These are phyloP conservation scores for Sebastiscus albofasciatus DNA, from an alignment of 2,797 vertebrate genomes.

Conservation along the genomic window DNA sequence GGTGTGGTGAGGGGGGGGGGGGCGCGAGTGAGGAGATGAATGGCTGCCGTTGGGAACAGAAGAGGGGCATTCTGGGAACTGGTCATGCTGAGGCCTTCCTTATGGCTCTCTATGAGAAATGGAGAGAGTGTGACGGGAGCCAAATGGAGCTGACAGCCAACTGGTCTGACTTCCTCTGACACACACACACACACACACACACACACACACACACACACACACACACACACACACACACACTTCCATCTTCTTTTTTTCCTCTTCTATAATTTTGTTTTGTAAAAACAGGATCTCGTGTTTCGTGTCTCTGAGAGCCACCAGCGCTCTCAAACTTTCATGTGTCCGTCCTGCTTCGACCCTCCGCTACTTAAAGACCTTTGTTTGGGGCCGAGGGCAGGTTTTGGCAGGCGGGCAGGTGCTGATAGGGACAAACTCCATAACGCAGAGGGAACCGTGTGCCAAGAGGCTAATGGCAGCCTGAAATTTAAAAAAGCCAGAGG, in stretches of 20 bases:
- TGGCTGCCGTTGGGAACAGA: conserved; percentile 35
- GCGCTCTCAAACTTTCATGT: conserved; percentile 73
- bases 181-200: conserved; percentile 29
- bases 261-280: conserved; percentile 78
- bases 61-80: conserved; percentile 70
- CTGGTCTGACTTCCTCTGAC: conserved; percentile 58
- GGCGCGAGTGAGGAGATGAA: conserved; percentile 16
- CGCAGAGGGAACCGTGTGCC: conserved; percentile 51
- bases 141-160: conserved; percentile 78
- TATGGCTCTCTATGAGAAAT: conserved; percentile 76
- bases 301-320: conserved; percentile 67
- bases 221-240: conserved; percentile 33
- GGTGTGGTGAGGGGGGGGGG: background rate
- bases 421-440: conserved; percentile 79
- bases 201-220: conserved; percentile 29
- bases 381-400: conserved; percentile 65
- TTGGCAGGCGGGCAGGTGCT: conserved; percentile 77
- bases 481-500: background rate
- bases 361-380: conserved; percentile 65
- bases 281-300: conserved; percentile 77
- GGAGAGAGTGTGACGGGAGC: conserved; percentile 69
- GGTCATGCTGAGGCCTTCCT: conserved; percentile 65
- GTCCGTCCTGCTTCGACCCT: conserved; percentile 39
- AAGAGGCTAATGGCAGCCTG: conserved; percentile 68
- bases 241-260: conserved; percentile 41